Percentiles rank a stretch among this genome's conserved stretches.
These are phyloP conservation scores for Artemia franciscana DNA, from an alignment of 1,140 invertebrate genomes.

Conservation along the genomic window DNA sequence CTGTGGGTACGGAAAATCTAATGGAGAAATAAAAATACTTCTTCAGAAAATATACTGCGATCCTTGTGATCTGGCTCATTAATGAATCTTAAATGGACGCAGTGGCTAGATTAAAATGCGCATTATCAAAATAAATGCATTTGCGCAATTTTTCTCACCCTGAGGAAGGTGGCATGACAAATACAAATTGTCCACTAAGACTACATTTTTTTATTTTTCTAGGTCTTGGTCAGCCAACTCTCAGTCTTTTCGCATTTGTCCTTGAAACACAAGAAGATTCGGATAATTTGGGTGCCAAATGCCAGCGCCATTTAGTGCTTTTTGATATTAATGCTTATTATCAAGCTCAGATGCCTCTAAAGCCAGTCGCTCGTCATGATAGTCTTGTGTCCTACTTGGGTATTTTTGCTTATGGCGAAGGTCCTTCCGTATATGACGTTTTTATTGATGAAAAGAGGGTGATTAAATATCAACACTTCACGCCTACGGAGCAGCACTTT, in stretches of 20 bases:
- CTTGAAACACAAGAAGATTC: neutral
- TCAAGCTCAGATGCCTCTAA: neutral
- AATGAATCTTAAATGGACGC: too few species aligned
- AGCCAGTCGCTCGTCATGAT: neutral
- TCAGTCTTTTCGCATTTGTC: neutral
- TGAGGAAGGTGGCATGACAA: too few species aligned
- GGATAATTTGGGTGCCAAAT: neutral
- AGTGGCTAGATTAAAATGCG: too few species aligned
- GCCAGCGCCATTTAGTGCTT: neutral
- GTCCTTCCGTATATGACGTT: neutral
- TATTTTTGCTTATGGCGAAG: neutral
- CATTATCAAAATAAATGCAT: too few species aligned
- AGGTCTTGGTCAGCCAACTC: neutral
- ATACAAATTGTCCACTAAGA: too few species aligned
- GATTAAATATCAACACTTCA: neutral
- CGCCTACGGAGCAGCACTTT: neutral
- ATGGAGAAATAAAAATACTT: too few species aligned
- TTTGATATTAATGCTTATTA: neutral
- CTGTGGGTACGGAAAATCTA: too few species aligned
- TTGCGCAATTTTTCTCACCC: too few species aligned
- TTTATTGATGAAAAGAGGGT: neutral
- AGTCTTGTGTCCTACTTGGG: neutral
- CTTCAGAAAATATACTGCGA: too few species aligned
- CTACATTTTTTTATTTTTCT: neutral
- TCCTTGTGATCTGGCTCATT: too few species aligned